Percentiles rank a stretch among this genome's conserved stretches.
These are phyloP conservation scores for Albula goreensis DNA, from an alignment of 2,113 vertebrate genomes.

Conservation along the genomic window DNA sequence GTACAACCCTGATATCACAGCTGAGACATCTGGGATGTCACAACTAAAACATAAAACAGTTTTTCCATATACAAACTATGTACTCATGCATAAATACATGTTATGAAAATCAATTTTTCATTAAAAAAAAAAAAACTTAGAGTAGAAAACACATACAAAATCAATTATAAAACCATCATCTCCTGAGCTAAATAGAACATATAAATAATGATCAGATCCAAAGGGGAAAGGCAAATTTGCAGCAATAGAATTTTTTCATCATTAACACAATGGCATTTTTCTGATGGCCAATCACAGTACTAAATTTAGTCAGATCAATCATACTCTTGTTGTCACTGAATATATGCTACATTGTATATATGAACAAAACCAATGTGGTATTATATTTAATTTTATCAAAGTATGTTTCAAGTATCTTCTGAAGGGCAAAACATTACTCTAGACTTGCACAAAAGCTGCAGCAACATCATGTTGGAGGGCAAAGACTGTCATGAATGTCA, in stretches of 20 bases:
- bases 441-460: too few relatives aligned
- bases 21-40: too few relatives aligned
- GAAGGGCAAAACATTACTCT: too few relatives aligned
- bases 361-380: neutral
- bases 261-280: conserved; percentile 22
- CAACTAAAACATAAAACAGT: too few relatives aligned
- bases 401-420: too few relatives aligned
- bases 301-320: conserved; percentile 23
- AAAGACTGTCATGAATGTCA: too few relatives aligned
- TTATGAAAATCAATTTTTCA: conserved; percentile 16
- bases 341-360: neutral
- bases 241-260: conserved; percentile 14
- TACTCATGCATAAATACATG: neutral
- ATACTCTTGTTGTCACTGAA: neutral
- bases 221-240: conserved; percentile 14
- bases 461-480: too few relatives aligned
- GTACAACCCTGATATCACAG: too few relatives aligned
- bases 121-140: conserved; percentile 19
- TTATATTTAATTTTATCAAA: too few relatives aligned
- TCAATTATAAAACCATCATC: conserved; percentile 33
- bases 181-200: conserved; percentile 15
- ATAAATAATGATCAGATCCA: conserved; percentile 34
- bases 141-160: conserved; percentile 7
- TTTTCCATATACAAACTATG: too few relatives aligned
- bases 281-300: conserved; percentile 21